These are phyloP conservation scores for Syrrhaptes paradoxus DNA, from an alignment of 2,113 vertebrate genomes.

Conservation along the genomic window DNA sequence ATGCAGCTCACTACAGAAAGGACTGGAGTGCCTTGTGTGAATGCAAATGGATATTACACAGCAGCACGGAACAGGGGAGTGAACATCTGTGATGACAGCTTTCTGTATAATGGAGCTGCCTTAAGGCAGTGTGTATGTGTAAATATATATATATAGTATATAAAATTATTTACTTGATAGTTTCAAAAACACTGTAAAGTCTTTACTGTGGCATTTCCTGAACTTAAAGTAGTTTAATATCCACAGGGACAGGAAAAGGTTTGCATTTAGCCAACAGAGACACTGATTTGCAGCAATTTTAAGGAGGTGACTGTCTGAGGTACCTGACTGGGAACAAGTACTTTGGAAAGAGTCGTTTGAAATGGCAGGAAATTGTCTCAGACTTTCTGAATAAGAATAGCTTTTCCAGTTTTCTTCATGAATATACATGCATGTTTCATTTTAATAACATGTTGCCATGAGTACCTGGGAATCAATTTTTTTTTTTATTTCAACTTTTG, in stretches of 20 bases:
- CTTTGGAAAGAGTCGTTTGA: background rate
- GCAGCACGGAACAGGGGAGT: background rate
- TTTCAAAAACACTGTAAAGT: background rate
- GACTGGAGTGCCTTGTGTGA: background rate
- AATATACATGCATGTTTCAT: background rate
- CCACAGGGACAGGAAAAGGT: background rate
- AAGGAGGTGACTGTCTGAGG: background rate
- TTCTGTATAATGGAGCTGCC: background rate
- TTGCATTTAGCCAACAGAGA: background rate
- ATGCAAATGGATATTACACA: background rate
- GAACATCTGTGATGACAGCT: background rate
- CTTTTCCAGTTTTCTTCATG: slow-evolving; percentile 29
- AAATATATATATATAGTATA: background rate
- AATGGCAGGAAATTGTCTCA: background rate
- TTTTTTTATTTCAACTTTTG: background rate
- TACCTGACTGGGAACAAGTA: background rate
- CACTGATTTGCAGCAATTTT: accelerated
- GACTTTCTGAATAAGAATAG: background rate
- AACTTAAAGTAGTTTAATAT: background rate
- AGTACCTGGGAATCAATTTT: background rate
- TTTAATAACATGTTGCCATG: background rate
- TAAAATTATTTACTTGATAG: background rate
- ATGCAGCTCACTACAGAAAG: background rate
- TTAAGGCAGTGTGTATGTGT: background rate
- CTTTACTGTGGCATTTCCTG: background rate